These are phyloP conservation scores for Porites divaricata DNA, from an alignment of 92 coral and sea anemone genomes.

Conservation along the genomic window DNA sequence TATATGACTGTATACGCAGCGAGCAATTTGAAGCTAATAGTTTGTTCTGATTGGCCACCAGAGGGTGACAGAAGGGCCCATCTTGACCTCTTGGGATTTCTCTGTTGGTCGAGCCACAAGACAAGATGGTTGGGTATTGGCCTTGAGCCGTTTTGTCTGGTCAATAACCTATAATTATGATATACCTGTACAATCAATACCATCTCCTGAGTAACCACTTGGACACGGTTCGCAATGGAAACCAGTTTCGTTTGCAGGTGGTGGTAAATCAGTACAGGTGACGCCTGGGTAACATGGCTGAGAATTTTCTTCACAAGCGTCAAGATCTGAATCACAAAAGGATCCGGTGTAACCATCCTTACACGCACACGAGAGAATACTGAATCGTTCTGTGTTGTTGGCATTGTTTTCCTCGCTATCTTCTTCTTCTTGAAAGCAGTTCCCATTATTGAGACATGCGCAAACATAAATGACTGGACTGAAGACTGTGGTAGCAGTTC, in stretches of 20 bases:
- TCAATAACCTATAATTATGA: no score
- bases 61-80: no score
- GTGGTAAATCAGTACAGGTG: conserved; percentile 64
- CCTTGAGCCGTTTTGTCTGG: no score
- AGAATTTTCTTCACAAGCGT: conserved; percentile 53
- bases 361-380: conserved; percentile 65
- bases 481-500: conserved; percentile 49
- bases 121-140: background rate
- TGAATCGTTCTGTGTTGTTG: conserved; percentile 35
- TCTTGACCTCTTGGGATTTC: no score
- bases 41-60: no score
- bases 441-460: conserved; percentile 80
- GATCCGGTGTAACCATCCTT: conserved; percentile 65
- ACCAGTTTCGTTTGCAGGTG: conserved; percentile 60
- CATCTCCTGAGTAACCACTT: conserved; percentile 73
- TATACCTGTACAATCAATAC: conserved; percentile 73
- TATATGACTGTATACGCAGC: no score
- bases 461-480: conserved; percentile 68
- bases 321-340: conserved; percentile 64
- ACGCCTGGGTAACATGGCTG: conserved; percentile 62
- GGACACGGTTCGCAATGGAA: conserved; percentile 85
- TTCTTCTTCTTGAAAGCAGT: conserved; percentile 40
- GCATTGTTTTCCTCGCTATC: conserved; percentile 5
- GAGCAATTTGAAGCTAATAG: no score
- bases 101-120: no score